These are phyloP conservation scores for Xestia rhomboidea DNA, from an alignment of 2,888 invertebrate genomes.

Conservation along the genomic window DNA sequence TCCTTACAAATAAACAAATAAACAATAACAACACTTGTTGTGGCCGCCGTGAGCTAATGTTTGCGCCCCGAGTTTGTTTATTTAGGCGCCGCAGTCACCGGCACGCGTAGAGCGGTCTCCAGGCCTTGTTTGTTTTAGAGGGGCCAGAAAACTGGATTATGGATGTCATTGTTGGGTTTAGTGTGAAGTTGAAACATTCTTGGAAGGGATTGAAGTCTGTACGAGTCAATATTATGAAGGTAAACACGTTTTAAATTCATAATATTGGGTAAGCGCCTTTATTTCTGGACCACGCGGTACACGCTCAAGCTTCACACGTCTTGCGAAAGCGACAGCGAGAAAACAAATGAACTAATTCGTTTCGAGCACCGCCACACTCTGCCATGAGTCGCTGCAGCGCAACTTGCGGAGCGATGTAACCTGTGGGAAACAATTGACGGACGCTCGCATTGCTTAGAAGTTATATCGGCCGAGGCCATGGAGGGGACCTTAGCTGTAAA, in stretches of 20 bases:
- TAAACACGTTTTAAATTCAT: not conserved
- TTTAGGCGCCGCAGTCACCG: slow-evolving; percentile 36
- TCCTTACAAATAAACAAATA: slow-evolving; percentile 51
- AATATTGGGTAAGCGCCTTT: not conserved
- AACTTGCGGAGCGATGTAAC: not conserved
- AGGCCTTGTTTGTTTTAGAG: not conserved
- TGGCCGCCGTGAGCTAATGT: slow-evolving; percentile 43
- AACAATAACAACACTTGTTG: slow-evolving; percentile 48
- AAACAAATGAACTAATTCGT: not conserved
- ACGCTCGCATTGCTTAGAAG: not conserved
- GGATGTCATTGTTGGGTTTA: not conserved
- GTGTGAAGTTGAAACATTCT: not conserved
- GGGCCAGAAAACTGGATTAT: slow-evolving; percentile 32
- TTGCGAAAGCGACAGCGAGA: not conserved
- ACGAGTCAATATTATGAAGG: not conserved
- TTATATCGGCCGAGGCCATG: not conserved
- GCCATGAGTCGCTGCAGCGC: not conserved
- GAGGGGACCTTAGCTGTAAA: not conserved
- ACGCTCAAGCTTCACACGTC: not conserved
- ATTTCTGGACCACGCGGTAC: not conserved
- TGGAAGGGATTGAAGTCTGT: not conserved
- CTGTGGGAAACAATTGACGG: not conserved
- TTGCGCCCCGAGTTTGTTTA: slow-evolving; percentile 41
- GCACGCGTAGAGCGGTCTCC: not conserved
- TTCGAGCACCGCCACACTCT: not conserved